Evolutionary conservation across 2,797 vertebrate genomes (phyloP).

Genomic region (Amphiprion clarkii): DNA sequence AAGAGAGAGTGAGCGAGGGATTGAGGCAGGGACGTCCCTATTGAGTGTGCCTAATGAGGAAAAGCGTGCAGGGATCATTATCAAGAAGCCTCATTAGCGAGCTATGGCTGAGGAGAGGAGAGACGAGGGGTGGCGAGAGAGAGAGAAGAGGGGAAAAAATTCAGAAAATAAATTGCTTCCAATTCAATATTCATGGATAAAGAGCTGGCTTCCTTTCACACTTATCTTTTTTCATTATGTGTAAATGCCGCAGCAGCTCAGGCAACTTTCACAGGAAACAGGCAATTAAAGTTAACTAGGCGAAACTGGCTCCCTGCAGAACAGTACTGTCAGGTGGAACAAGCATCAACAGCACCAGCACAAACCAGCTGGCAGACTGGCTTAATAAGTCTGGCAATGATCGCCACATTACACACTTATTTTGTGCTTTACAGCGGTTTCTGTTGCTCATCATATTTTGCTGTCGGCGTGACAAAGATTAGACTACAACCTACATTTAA

Average conservation of each 20-base stretch:
- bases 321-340: conserved; percentile 80
- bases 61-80: conserved; percentile 84
- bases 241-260: conserved; percentile 78
- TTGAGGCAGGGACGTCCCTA: conserved; percentile 75
- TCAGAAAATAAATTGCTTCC: conserved; percentile 82
- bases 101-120: conserved; percentile 73
- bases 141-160: conserved; percentile 1
- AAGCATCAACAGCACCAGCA: conserved; percentile 75
- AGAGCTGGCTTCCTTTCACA: conserved; percentile 82
- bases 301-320: conserved; percentile 79
- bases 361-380: conserved; percentile 75
- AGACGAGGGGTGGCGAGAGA: conserved; percentile 27
- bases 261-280: conserved; percentile 82
- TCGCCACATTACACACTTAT: conserved; percentile 63
- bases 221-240: conserved; percentile 85
- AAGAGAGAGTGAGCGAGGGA: conserved; percentile 60
- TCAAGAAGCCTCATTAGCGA: conserved; percentile 86
- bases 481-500: conserved; percentile 8
- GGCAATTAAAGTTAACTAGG: conserved; percentile 86
- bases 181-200: conserved; percentile 85
- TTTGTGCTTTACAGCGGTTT: conserved; percentile 52
- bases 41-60: conserved; percentile 85
- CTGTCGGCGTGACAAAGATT: conserved; percentile 31
- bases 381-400: conserved; percentile 74
- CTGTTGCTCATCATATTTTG: conserved; percentile 43